Conservation (phyloP, 2,888 invertebrate species). For the Drosophila pseudotalamancana region DNA sequence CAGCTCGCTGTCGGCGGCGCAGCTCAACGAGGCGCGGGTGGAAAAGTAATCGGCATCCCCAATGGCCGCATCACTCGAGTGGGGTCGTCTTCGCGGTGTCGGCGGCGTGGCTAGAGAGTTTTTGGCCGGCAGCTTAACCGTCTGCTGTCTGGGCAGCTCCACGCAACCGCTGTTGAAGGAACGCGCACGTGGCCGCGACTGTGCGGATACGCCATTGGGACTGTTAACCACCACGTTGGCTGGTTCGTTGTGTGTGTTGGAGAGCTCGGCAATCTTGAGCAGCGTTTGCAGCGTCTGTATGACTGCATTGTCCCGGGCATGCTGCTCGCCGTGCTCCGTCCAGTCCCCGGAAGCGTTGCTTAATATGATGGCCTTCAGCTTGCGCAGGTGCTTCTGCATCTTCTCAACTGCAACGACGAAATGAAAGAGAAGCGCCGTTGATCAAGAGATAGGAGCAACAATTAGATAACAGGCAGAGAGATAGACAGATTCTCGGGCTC, state of each 20-base stretch:
- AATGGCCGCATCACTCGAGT: slow-evolving; percentile 68
- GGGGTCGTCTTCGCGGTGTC: slow-evolving; percentile 60
- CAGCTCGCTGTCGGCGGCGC: slow-evolving; percentile 81
- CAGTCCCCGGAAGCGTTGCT: slow-evolving; percentile 75
- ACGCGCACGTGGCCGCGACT: slow-evolving; percentile 55
- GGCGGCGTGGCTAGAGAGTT: slow-evolving; percentile 69
- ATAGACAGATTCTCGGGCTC: slow-evolving; percentile 1
- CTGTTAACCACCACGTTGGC: slow-evolving; percentile 62
- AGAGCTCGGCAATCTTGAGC: slow-evolving; percentile 83
- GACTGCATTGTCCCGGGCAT: slow-evolving; percentile 78
- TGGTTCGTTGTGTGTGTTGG: slow-evolving; percentile 66
- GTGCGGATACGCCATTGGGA: slow-evolving; percentile 42
- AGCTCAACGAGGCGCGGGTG: slow-evolving; percentile 79
- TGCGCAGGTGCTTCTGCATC: slow-evolving; percentile 83
- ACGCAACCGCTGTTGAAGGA: slow-evolving; percentile 66
- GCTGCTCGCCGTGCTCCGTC: slow-evolving; percentile 77
- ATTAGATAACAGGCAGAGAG: slow-evolving; percentile 24
- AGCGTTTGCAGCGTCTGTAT: slow-evolving; percentile 83
- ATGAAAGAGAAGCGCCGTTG: slow-evolving; percentile 21
- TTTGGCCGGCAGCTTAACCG: slow-evolving; percentile 69
- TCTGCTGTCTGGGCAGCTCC: slow-evolving; percentile 62
- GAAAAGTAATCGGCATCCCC: slow-evolving; percentile 82
- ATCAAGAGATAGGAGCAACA: slow-evolving; percentile 4
- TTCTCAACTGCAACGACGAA: slow-evolving; percentile 70
- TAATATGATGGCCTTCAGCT: slow-evolving; percentile 81